Percentiles rank a stretch among this genome's conserved stretches.
These are phyloP conservation scores for Nothoprocta pentlandii DNA, from an alignment of 2,113 vertebrate genomes.

Conservation along the genomic window DNA sequence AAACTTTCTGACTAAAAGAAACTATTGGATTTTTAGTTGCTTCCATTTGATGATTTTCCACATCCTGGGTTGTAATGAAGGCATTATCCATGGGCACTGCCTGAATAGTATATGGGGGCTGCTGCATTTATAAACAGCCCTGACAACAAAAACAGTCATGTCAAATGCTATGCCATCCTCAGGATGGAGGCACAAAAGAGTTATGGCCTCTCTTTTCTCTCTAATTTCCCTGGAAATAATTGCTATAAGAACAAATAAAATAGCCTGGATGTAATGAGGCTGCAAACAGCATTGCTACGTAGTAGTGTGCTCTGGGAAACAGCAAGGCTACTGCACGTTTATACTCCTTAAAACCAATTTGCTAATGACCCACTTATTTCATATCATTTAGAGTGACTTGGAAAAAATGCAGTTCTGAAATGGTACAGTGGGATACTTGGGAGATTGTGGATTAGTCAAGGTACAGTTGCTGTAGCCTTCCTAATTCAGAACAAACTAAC, in stretches of 20 bases:
- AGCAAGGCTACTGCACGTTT: background rate
- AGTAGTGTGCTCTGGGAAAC: background rate
- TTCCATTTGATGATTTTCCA: background rate
- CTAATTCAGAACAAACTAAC: background rate
- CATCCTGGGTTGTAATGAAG: background rate
- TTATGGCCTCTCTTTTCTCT: background rate
- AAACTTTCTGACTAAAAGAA: background rate
- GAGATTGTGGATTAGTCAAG: background rate
- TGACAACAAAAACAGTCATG: background rate
- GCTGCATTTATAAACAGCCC: background rate
- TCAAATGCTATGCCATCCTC: background rate
- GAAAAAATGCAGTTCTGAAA: background rate
- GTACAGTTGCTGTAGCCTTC: background rate
- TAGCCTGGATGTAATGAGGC: background rate
- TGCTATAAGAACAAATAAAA: background rate
- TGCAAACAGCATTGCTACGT: background rate
- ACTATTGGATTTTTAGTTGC: background rate
- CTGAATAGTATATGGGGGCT: background rate
- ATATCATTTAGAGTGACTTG: background rate
- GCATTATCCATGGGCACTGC: background rate
- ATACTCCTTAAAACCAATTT: background rate
- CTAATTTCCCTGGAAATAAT: constrained; percentile 22
- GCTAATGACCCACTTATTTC: constrained; percentile 21
- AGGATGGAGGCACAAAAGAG: background rate
- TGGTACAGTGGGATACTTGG: background rate